These are phyloP conservation scores for Vanessa atalanta DNA, from an alignment of 1,140 invertebrate species.

Conservation along the genomic window DNA sequence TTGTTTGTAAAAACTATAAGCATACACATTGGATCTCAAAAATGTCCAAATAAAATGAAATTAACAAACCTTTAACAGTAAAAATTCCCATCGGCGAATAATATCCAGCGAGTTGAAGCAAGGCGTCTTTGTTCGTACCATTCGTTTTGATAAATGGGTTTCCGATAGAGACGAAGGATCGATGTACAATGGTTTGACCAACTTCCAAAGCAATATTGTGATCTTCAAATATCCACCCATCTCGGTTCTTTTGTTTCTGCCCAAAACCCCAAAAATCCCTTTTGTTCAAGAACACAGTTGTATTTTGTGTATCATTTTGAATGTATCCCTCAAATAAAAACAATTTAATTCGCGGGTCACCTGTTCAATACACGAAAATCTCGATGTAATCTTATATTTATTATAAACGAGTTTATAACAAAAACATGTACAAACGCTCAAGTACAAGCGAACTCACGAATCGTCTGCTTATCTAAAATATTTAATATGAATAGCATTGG, in stretches of 20 bases:
- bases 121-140: not conserved
- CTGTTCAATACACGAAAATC: not conserved
- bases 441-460: too few species aligned
- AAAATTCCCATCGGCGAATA: conserved; percentile 3
- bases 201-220: conserved; percentile 47
- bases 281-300: too few species aligned
- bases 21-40: too few species aligned
- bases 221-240: conserved; percentile 61
- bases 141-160: not conserved
- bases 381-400: too few species aligned
- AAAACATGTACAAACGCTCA: too few species aligned
- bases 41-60: not conserved
- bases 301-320: not conserved
- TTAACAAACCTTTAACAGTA: conserved; percentile 34
- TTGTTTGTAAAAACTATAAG: too few species aligned
- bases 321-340: conserved; percentile 15
- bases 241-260: conserved; percentile 24
- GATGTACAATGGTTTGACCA: conserved; percentile 34
- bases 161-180: not conserved
- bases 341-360: conserved; percentile 1
- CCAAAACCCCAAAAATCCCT: conserved; percentile 4
- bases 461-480: too few species aligned
- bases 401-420: too few species aligned
- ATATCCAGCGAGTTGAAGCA: conserved; percentile 3
- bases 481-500: too few species aligned